Conservation (phyloP, 2,113 vertebrate species). For the Etheostoma spectabile region DNA sequence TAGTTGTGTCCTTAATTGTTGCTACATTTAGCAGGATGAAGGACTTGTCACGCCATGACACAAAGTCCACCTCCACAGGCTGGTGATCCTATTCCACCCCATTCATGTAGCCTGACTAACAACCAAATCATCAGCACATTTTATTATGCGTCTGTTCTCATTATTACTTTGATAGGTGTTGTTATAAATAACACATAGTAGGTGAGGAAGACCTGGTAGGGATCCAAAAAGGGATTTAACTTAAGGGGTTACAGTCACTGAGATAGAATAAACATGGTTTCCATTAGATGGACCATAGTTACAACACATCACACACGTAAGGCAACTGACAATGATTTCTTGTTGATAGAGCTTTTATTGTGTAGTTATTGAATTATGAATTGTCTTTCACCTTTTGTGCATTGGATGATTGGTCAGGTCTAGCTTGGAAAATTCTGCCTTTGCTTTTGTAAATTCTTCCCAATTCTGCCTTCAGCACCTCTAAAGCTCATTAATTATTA, state of each 20-base stretch:
- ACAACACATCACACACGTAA: background rate
- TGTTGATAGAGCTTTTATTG: background rate
- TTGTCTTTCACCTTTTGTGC: background rate
- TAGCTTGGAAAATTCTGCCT: background rate
- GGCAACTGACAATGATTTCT: background rate
- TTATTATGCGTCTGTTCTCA: conserved; percentile 18
- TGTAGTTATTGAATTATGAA: background rate
- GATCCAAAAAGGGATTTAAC: background rate
- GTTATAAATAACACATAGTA: conserved; percentile 18
- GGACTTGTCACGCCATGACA: conserved; percentile 8
- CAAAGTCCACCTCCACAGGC: conserved; percentile 32
- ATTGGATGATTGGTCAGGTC: background rate
- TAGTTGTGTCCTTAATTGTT: conserved; percentile 25
- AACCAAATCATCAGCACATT: conserved; percentile 32
- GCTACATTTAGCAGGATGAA: conserved; percentile 30
- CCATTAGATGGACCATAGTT: no score
- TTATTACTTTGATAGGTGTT: conserved; percentile 37
- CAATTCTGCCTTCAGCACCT: background rate
- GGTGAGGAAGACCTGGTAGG: conserved; percentile 38
- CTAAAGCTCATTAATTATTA: background rate
- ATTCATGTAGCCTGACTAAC: conserved; percentile 35
- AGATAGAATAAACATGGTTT: background rate
- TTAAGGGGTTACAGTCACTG: background rate
- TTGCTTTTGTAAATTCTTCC: background rate
- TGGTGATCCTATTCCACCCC: conserved; percentile 4